Conservation (phyloP, 2,797 vertebrate genomes). For the Myotis pilosus region DNA sequence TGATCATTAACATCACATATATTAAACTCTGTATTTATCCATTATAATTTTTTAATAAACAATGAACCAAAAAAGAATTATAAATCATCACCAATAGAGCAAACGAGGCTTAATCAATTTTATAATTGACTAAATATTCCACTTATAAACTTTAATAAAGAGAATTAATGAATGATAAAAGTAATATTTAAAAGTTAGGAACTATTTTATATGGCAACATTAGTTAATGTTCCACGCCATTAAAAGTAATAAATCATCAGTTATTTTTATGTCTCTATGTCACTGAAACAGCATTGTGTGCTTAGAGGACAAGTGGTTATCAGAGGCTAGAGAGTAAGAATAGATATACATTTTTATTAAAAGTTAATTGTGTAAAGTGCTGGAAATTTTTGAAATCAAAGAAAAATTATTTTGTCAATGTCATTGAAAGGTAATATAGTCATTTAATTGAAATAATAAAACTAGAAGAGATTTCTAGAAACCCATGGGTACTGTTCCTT, state of each 20-base stretch:
- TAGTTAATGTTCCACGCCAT: slow-evolving; percentile 12
- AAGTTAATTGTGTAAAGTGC: neutral
- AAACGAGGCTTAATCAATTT: neutral
- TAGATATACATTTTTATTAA: neutral
- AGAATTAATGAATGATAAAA: slow-evolving; percentile 11
- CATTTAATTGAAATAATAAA: slow-evolving; percentile 13
- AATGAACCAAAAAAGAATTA: neutral
- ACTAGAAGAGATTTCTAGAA: neutral
- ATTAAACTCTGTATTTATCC: neutral
- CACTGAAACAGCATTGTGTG: neutral
- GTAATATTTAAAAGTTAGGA: neutral
- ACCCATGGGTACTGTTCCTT: neutral
- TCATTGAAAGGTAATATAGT: neutral
- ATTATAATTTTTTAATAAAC: neutral
- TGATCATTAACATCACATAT: neutral
- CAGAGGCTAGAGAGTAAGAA: neutral
- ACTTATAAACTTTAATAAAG: slow-evolving; percentile 2
- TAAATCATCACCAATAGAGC: neutral
- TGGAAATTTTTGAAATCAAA: slow-evolving; percentile 16
- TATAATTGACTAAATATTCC: neutral
- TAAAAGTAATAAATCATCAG: slow-evolving; percentile 17
- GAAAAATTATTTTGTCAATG: neutral
- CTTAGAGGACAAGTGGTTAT: neutral
- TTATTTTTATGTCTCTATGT: neutral
- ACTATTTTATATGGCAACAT: slow-evolving; percentile 5